Evolutionary conservation across 2,797 vertebrate species (phyloP).

Genomic region (Mormyrops attenuatus): DNA sequence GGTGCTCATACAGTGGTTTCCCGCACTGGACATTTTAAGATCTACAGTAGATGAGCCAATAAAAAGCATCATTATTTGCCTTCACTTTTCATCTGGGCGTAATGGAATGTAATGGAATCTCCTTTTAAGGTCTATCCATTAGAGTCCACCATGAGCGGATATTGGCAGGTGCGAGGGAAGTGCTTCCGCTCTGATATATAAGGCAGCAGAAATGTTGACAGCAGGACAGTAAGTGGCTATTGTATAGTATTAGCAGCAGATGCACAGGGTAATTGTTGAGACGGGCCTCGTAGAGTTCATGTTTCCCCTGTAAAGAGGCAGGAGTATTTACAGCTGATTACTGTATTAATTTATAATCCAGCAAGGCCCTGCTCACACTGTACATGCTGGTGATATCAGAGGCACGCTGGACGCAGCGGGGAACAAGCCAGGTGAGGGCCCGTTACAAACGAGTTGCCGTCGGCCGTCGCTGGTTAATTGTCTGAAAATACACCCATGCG

Average conservation of each 20-base stretch:
- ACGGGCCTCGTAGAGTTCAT: slow-evolving; percentile 40
- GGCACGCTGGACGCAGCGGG: not conserved
- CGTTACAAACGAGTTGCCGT: not conserved
- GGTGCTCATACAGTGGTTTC: not conserved
- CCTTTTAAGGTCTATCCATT: slow-evolving; percentile 44
- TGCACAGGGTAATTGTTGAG: slow-evolving; percentile 58
- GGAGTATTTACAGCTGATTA: slow-evolving; percentile 59
- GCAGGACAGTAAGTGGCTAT: slow-evolving; percentile 51
- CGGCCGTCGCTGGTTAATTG: not conserved
- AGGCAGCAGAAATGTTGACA: slow-evolving; percentile 38
- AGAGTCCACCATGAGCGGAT: slow-evolving; percentile 36
- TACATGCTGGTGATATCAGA: not conserved
- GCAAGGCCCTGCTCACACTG: slow-evolving; percentile 55
- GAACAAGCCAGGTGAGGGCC: not conserved
- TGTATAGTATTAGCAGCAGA: slow-evolving; percentile 52
- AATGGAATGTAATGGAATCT: slow-evolving; percentile 46
- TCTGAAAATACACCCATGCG: slow-evolving; percentile 5
- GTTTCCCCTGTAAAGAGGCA: slow-evolving; percentile 28
- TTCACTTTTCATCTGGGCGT: slow-evolving; percentile 37
- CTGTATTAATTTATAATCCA: slow-evolving; percentile 65
- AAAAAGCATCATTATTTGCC: slow-evolving; percentile 18
- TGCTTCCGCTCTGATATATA: slow-evolving; percentile 36
- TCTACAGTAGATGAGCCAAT: not conserved
- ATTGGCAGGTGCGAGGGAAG: slow-evolving; percentile 43
- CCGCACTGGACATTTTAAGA: not conserved